Conservation (phyloP, 2,888 invertebrate genomes). For the Lottia gigantea region DNA sequence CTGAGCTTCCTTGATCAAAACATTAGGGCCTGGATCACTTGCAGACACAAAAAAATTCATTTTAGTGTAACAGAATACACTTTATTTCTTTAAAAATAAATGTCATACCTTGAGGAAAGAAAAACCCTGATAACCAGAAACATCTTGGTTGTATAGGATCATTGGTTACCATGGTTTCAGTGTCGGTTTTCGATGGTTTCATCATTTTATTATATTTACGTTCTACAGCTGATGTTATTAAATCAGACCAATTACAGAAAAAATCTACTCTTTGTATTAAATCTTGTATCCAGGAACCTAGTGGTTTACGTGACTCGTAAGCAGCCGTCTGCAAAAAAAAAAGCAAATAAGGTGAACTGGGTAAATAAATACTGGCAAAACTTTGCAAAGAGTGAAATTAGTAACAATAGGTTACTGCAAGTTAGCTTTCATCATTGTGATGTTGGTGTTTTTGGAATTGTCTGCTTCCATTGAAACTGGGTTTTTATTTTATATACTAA, state of each 20-base stretch:
- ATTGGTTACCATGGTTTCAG: conserved; percentile 23
- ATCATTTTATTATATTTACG: conserved; percentile 46
- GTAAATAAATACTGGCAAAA: too few relatives aligned
- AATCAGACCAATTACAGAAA: conserved; percentile 63
- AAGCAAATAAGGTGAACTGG: not conserved
- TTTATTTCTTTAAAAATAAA: too few relatives aligned
- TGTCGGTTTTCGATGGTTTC: conserved; percentile 31
- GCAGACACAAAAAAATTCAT: too few relatives aligned
- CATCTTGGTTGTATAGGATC: conserved; percentile 50
- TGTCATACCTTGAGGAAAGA: conserved; percentile 66
- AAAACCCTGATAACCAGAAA: conserved; percentile 67
- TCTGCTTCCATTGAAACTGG: too few relatives aligned
- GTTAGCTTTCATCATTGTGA: too few relatives aligned
- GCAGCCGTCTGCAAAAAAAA: conserved; percentile 52
- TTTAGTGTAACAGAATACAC: too few relatives aligned
- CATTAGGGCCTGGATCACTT: too few relatives aligned
- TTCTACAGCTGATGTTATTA: conserved; percentile 52
- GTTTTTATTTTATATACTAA: too few relatives aligned
- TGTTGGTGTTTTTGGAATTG: too few relatives aligned
- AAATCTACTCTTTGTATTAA: conserved; percentile 62
- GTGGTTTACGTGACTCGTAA: conserved; percentile 65
- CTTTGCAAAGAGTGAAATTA: too few relatives aligned
- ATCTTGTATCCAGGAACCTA: conserved; percentile 64
- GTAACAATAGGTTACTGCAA: too few relatives aligned
- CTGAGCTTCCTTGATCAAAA: too few relatives aligned